Evolutionary conservation across 2,113 vertebrate species (phyloP).

Genomic region (Callaeas wilsoni): DNA sequence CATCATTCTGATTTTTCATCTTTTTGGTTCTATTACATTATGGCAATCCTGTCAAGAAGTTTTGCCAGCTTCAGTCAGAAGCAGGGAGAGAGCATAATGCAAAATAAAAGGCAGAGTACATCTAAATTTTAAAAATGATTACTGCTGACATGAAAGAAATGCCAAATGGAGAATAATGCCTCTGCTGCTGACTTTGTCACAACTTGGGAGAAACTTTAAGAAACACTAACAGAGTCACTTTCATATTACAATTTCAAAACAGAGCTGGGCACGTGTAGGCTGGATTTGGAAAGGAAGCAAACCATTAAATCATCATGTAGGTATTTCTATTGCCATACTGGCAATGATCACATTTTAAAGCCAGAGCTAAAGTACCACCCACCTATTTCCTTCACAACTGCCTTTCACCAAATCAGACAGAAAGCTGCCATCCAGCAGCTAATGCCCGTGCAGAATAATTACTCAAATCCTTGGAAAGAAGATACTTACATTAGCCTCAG

Average conservation of each 20-base stretch:
- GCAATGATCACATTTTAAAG: background rate
- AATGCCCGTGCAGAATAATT: background rate
- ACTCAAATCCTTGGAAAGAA: background rate
- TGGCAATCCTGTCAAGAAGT: background rate
- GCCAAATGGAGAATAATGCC: background rate
- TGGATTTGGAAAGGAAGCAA: background rate
- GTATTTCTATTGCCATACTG: background rate
- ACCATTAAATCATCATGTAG: background rate
- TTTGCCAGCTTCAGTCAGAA: background rate
- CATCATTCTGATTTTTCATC: background rate
- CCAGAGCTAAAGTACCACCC: background rate
- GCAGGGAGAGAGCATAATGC: background rate
- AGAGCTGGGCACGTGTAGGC: rapidly evolving
- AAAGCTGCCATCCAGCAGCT: background rate
- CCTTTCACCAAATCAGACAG: background rate
- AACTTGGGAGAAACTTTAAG: background rate
- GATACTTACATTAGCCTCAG: background rate
- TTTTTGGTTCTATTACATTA: background rate
- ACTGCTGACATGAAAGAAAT: conserved; percentile 16
- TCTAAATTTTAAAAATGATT: conserved; percentile 1
- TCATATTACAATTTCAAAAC: background rate
- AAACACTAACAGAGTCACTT: background rate
- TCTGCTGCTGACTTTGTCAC: background rate
- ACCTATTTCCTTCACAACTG: background rate
- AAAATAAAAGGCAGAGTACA: background rate